Percentiles rank a stretch among this genome's conserved stretches.
These are phyloP conservation scores for Yoshiicerus persimilis DNA, from an alignment of 1,140 invertebrate species.

Conservation along the genomic window DNA sequence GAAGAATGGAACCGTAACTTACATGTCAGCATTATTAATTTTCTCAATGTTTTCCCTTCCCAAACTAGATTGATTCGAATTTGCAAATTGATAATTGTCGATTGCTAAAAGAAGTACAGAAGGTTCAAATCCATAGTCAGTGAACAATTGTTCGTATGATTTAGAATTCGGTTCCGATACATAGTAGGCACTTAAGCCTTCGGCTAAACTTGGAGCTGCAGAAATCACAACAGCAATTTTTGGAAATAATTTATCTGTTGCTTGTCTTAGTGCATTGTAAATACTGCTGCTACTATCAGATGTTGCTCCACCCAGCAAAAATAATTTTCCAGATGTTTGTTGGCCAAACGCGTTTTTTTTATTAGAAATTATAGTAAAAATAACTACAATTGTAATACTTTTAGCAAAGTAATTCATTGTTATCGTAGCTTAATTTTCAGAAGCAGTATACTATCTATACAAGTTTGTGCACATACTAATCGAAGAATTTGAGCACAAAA, in stretches of 20 bases:
- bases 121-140: conserved; percentile 25
- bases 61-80: background rate
- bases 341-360: background rate
- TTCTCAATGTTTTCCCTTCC: conserved; percentile 23
- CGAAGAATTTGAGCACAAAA: too few relatives aligned
- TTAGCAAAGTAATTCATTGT: background rate
- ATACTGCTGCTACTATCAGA: background rate
- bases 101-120: conserved; percentile 7
- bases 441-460: too few relatives aligned
- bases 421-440: too few relatives aligned
- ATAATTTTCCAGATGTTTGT: conserved; percentile 12
- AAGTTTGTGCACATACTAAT: too few relatives aligned
- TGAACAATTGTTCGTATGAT: conserved; percentile 29
- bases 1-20: too few relatives aligned
- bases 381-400: background rate
- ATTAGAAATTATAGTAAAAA: background rate
- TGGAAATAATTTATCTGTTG: conserved; percentile 26
- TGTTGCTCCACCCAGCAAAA: conserved; percentile 34
- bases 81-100: conserved; percentile 24
- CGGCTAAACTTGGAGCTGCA: conserved; percentile 1
- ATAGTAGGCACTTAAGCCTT: conserved; percentile 30
- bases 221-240: conserved; percentile 28
- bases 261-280: conserved; percentile 29
- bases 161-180: background rate
- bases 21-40: conserved; percentile 23